These are phyloP conservation scores for Brachynemurus nebulosus DNA, from an alignment of 2,888 invertebrate species.

Conservation along the genomic window DNA sequence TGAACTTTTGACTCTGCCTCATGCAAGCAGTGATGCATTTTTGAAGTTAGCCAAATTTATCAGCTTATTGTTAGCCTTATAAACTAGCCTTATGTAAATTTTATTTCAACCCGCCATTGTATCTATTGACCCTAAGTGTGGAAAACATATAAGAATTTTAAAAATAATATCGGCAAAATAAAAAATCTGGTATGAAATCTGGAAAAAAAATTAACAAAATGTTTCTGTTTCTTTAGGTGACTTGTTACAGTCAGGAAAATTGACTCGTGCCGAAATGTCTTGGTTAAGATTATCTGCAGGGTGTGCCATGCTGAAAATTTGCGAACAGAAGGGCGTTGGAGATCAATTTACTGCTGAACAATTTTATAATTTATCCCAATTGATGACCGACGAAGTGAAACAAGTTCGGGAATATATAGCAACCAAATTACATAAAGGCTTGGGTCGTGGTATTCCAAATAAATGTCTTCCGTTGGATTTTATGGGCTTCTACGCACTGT, in stretches of 20 bases:
- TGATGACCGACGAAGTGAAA: slow-evolving; percentile 77
- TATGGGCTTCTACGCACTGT: slow-evolving; percentile 88
- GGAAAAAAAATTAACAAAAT: too few species aligned
- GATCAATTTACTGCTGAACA: slow-evolving; percentile 91
- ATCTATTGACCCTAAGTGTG: too few species aligned
- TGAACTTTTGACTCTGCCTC: too few species aligned
- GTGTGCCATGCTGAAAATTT: slow-evolving; percentile 91
- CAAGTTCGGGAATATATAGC: slow-evolving; percentile 84
- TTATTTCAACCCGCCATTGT: too few species aligned
- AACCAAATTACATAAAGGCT: slow-evolving; percentile 82
- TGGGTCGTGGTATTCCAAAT: slow-evolving; percentile 67
- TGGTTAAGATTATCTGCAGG: slow-evolving; percentile 87
- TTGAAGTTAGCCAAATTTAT: too few species aligned
- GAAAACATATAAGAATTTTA: too few species aligned
- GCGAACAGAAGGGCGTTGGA: slow-evolving; percentile 91
- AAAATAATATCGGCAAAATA: too few species aligned
- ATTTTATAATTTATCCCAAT: slow-evolving; percentile 82
- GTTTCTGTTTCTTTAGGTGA: slow-evolving; percentile 20
- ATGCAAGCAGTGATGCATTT: too few species aligned
- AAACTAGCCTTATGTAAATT: too few species aligned
- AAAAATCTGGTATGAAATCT: too few species aligned
- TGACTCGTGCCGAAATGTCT: slow-evolving; percentile 80
- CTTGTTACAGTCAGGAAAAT: slow-evolving; percentile 49
- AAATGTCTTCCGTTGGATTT: slow-evolving; percentile 91
- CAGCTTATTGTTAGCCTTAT: too few species aligned